A percentile compares a stretch with the other conserved stretches of the same genome.
phyloP scores from a whole-genome alignment of 2,797 vertebrate species.

The Allobates femoralis region DNA sequence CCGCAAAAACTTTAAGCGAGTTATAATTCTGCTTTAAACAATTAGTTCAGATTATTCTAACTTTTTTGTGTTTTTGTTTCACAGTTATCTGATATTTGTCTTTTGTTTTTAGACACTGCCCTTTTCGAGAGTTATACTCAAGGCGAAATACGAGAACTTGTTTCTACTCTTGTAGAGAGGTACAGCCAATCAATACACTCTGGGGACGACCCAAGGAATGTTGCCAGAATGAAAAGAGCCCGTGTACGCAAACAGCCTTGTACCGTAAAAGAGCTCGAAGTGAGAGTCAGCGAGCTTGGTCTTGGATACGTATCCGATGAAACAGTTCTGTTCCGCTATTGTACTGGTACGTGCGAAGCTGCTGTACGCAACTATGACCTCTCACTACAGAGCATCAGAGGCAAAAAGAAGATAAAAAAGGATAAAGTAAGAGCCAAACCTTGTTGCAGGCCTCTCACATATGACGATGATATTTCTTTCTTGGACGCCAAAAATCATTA shows the following conservation, averaged over 20 bases:
- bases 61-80: too few species aligned
- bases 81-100: neutral
- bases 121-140: conserved; percentile 95
- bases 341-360: conserved; percentile 87
- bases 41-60: too few species aligned
- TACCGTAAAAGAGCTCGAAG: conserved; percentile 83
- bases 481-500: conserved; percentile 85
- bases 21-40: too few species aligned
- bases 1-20: too few species aligned
- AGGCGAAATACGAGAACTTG: conserved; percentile 86
- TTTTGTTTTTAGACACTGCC: conserved; percentile 72
- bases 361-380: conserved; percentile 89
- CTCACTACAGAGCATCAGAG: conserved; percentile 84
- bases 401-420: conserved; percentile 75
- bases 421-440: conserved; percentile 85
- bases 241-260: conserved; percentile 82
- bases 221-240: conserved; percentile 84
- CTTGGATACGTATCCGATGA: conserved; percentile 92
- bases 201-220: conserved; percentile 69
- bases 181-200: conserved; percentile 76
- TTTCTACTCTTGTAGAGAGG: conserved; percentile 81
- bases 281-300: conserved; percentile 91
- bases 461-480: conserved; percentile 90
- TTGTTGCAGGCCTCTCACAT: conserved; percentile 90
- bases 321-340: conserved; percentile 91